phyloP scores from a whole-genome alignment of 2,888 invertebrate species.

The Tetragonisca angustula region DNA sequence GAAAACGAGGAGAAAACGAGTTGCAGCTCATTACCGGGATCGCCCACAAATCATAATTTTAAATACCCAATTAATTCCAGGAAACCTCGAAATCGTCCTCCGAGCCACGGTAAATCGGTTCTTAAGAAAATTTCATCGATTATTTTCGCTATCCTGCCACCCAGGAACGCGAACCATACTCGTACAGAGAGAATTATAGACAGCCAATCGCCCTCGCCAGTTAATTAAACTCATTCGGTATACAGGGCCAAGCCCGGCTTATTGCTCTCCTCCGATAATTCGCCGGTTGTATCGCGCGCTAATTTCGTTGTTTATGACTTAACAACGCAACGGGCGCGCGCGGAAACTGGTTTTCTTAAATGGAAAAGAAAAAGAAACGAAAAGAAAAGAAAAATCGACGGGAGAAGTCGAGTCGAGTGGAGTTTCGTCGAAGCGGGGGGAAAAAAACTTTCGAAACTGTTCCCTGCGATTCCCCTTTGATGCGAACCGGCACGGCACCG shows the following conservation, averaged over 20 bases:
- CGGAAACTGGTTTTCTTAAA: constrained; percentile 20
- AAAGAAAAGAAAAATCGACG: not conserved
- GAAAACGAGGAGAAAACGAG: too few species aligned
- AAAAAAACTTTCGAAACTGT: not conserved
- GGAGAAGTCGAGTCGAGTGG: not conserved
- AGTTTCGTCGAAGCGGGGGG: constrained; percentile 6
- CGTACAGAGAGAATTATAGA: not conserved
- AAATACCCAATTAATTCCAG: not conserved
- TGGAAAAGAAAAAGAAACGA: not conserved
- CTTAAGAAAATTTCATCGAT: not conserved
- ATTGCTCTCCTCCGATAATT: constrained; percentile 16
- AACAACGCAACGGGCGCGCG: not conserved
- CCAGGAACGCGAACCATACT: not conserved
- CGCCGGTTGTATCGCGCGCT: constrained; percentile 35
- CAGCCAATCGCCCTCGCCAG: constrained; percentile 10
- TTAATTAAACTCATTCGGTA: constrained; percentile 25
- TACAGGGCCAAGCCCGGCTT: not conserved
- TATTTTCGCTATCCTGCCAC: not conserved
- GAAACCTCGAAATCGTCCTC: not conserved
- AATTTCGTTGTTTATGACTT: constrained; percentile 34
- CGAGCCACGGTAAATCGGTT: not conserved
- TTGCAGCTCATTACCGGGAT: not conserved
- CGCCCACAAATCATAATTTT: not conserved
- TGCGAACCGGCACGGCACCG: constrained; percentile 17
- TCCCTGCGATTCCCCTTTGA: constrained; percentile 35